phyloP scores from a whole-genome alignment of 1,140 invertebrate genomes.

The Lepidurus apus region DNA sequence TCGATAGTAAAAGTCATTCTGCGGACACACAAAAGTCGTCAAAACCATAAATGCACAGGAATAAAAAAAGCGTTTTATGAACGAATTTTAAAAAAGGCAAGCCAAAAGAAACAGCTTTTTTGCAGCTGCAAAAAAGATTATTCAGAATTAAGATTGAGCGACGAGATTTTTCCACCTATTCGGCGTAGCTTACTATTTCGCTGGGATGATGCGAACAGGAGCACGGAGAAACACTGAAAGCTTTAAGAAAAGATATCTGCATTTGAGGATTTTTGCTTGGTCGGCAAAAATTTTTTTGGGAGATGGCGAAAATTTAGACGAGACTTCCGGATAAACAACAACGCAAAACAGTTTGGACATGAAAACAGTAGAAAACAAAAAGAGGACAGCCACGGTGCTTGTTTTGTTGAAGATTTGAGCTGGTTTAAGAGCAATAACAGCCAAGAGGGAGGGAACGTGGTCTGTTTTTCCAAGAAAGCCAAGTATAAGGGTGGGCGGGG shows the following conservation, averaged over 20 bases:
- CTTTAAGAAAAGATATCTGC: neutral
- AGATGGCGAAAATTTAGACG: neutral
- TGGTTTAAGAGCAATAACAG: neutral
- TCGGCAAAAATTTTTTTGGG: neutral
- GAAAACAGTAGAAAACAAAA: neutral
- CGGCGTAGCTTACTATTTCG: neutral
- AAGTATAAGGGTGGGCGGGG: slow-evolving; percentile 35
- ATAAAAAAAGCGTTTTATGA: slow-evolving; percentile 27
- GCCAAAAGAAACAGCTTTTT: neutral
- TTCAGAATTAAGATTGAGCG: too few relatives aligned
- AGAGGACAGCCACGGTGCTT: neutral
- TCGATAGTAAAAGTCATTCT: slow-evolving; percentile 96
- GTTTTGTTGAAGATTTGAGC: neutral
- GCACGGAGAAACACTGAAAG: slow-evolving; percentile 5
- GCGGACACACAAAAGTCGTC: slow-evolving; percentile 40
- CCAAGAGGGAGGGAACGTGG: neutral
- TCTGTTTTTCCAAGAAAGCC: slow-evolving; percentile 27
- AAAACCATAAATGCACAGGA: slow-evolving; percentile 26
- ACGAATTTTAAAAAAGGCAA: neutral
- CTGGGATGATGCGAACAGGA: neutral
- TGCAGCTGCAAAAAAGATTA: neutral
- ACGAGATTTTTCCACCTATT: too few relatives aligned
- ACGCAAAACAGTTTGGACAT: neutral
- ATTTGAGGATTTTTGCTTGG: neutral
- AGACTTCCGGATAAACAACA: neutral